Evolutionary conservation across 92 coral and sea anemone genomes (phyloP).

Genomic region (Phenganax subtilis): DNA sequence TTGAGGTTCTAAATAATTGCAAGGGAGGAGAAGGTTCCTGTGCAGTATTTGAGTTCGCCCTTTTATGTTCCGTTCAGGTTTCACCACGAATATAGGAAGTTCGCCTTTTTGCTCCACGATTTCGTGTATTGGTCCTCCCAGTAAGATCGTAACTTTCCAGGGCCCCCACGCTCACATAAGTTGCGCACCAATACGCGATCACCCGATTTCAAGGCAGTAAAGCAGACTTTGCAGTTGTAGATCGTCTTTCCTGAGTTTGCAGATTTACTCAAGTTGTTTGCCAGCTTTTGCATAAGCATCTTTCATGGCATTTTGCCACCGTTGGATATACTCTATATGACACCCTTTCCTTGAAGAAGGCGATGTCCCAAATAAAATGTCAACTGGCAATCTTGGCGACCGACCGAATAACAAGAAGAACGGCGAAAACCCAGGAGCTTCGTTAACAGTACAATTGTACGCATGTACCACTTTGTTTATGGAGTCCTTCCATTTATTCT

Average conservation of each 20-base stretch:
- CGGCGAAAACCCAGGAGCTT: slow-evolving; percentile 45
- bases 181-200: slow-evolving; percentile 25
- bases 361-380: slow-evolving; percentile 39
- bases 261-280: slow-evolving; percentile 13
- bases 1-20: not conserved
- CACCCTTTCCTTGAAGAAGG: not conserved
- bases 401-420: slow-evolving; percentile 46
- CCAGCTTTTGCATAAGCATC: slow-evolving; percentile 35
- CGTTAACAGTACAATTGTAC: slow-evolving; percentile 9
- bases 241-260: slow-evolving; percentile 32
- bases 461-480: slow-evolving; percentile 7
- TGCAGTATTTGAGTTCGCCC: slow-evolving; percentile 5
- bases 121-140: slow-evolving; percentile 17
- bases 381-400: slow-evolving; percentile 44
- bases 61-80: not conserved
- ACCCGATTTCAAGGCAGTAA: not conserved
- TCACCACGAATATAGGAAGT: not conserved
- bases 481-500: not conserved
- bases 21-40: slow-evolving; percentile 15
- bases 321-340: slow-evolving; percentile 26
- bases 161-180: slow-evolving; percentile 20
- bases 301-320: slow-evolving; percentile 38
- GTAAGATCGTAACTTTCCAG: slow-evolving; percentile 16
- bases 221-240: slow-evolving; percentile 25
- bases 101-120: slow-evolving; percentile 2